Evolutionary conservation across 2,797 vertebrate genomes (phyloP).

Genomic region (Sciurus vulgaris): DNA sequence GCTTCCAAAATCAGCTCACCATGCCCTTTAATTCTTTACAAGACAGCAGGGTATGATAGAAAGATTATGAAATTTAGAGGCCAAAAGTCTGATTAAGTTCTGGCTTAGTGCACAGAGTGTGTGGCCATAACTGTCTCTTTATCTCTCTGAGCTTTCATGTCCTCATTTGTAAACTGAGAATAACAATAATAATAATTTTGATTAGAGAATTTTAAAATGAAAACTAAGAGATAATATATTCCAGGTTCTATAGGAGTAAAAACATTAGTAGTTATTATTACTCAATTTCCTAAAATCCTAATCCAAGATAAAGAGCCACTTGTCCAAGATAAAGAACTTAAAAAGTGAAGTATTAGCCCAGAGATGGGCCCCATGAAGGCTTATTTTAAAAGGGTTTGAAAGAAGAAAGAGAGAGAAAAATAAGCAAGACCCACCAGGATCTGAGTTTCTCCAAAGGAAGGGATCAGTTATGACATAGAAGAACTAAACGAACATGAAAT

Average conservation of each 20-base stretch:
- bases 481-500: not conserved
- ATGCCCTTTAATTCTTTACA: not conserved
- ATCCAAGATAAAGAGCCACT: not conserved
- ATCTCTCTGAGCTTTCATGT: not conserved
- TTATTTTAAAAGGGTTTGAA: not conserved
- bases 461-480: not conserved
- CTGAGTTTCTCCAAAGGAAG: not conserved
- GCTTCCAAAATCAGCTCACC: not conserved
- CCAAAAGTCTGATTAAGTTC: not conserved
- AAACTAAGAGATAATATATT: not conserved
- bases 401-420: not conserved
- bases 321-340: not conserved
- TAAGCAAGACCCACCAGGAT: not conserved
- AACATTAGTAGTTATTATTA: not conserved
- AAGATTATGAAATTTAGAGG: not conserved
- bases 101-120: fast-evolving
- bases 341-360: not conserved
- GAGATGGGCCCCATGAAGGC: not conserved
- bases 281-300: constrained; percentile 30
- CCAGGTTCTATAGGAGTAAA: not conserved
- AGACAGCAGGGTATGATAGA: not conserved
- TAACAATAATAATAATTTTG: not conserved
- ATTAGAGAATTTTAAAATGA: not conserved
- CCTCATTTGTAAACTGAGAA: not conserved
- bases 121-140: not conserved